These are phyloP conservation scores for Drosophila teissieri DNA, from an alignment of 1,140 invertebrate species.

Conservation along the genomic window DNA sequence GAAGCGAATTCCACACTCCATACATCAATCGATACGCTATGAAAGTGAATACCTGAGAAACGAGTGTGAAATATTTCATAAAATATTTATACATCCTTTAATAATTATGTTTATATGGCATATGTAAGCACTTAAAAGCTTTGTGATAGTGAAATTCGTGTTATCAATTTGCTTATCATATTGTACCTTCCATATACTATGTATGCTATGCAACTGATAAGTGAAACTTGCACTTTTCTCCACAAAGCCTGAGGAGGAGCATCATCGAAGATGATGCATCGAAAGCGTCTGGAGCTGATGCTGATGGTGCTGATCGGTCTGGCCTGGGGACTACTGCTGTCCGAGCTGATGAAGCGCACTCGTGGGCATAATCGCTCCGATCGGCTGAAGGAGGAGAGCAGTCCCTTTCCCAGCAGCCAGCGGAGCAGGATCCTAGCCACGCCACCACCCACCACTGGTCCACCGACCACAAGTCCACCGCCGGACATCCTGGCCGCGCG, in stretches of 20 bases:
- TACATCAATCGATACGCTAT: constrained; percentile 1
- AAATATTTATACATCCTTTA: not conserved
- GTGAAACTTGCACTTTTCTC: not conserved
- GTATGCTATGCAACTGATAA: no score
- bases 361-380: constrained; percentile 12
- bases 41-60: not conserved
- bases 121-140: no score
- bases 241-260: not conserved
- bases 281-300: constrained; percentile 46
- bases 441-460: not conserved
- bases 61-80: not conserved
- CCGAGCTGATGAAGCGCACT: constrained; percentile 26
- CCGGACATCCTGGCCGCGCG: not conserved
- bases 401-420: not conserved
- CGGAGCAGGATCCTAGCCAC: not conserved
- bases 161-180: no score
- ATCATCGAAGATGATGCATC: constrained; percentile 29
- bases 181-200: no score
- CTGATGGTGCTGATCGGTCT: constrained; percentile 56
- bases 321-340: constrained; percentile 46
- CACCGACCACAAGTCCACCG: not conserved
- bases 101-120: no score
- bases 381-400: not conserved
- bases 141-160: no score
- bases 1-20: constrained; percentile 10